These are phyloP conservation scores for Oryzias sinensis DNA, from an alignment of 2,797 vertebrate species.

Conservation along the genomic window DNA sequence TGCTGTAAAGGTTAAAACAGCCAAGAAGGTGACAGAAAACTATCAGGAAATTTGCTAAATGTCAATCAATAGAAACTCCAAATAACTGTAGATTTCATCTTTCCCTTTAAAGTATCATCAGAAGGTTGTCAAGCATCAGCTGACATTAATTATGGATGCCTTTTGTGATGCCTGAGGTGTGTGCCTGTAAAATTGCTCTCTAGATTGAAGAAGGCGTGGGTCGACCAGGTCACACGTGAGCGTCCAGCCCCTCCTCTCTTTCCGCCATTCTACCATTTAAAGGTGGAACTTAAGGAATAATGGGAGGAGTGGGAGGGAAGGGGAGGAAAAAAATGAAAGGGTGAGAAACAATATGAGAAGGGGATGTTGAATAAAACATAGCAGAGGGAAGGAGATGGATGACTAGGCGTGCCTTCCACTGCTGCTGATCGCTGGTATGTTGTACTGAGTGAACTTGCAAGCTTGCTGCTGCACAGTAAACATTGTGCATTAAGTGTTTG, in stretches of 20 bases:
- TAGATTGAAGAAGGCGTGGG: slow-evolving; percentile 34
- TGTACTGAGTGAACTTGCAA: not conserved
- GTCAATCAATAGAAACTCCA: not conserved
- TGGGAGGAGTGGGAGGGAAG: slow-evolving; percentile 43
- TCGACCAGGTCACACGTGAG: slow-evolving; percentile 49
- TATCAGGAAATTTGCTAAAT: not conserved
- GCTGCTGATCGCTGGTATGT: slow-evolving; percentile 1
- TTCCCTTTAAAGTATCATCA: slow-evolving; percentile 42
- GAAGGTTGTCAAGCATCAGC: slow-evolving; percentile 39
- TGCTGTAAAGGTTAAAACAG: too few relatives aligned
- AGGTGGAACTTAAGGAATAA: slow-evolving; percentile 45
- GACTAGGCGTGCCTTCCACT: slow-evolving; percentile 9
- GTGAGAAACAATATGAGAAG: slow-evolving; percentile 29
- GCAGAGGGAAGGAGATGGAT: slow-evolving; percentile 33
- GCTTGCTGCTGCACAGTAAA: not conserved
- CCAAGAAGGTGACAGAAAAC: not conserved
- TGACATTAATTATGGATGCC: slow-evolving; percentile 61
- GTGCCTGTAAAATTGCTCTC: slow-evolving; percentile 41
- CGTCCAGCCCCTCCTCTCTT: slow-evolving; percentile 5
- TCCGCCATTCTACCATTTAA: slow-evolving; percentile 28
- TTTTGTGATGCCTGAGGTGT: slow-evolving; percentile 37
- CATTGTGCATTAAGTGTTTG: not conserved
- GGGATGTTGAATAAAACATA: slow-evolving; percentile 64
- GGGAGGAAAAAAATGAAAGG: slow-evolving; percentile 6
- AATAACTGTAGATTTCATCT: slow-evolving; percentile 24